These are phyloP conservation scores for Agriopis aurantiaria DNA, from an alignment of 2,888 invertebrate species.

Conservation along the genomic window DNA sequence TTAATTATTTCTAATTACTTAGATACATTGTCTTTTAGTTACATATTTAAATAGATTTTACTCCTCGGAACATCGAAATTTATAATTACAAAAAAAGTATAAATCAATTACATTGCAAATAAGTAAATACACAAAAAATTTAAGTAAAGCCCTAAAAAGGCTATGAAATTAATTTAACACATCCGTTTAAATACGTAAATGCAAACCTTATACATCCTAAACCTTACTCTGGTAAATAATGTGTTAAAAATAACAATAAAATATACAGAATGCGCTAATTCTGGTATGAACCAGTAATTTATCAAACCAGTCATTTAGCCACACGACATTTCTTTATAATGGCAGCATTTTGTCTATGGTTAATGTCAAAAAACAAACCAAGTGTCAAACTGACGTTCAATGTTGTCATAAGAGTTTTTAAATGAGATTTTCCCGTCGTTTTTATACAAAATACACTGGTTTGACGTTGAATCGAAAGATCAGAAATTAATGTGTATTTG, in stretches of 20 bases:
- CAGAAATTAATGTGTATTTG: not conserved
- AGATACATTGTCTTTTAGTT: constrained; percentile 42
- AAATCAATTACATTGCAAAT: constrained; percentile 17
- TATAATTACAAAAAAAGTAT: constrained; percentile 8
- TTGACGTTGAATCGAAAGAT: too few relatives aligned
- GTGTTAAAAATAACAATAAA: constrained; percentile 14
- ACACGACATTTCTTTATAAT: too few relatives aligned
- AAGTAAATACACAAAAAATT: constrained; percentile 12
- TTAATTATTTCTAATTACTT: constrained; percentile 37
- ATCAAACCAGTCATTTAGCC: too few relatives aligned
- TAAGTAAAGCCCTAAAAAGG: constrained; percentile 6
- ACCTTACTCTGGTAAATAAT: constrained; percentile 52
- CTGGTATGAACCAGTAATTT: not conserved
- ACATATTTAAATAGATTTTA: constrained; percentile 38
- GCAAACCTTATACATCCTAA: constrained; percentile 45
- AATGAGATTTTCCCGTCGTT: too few relatives aligned
- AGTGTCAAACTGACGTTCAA: too few relatives aligned
- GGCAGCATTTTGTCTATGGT: too few relatives aligned
- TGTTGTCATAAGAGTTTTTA: too few relatives aligned
- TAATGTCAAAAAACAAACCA: too few relatives aligned
- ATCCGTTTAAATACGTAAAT: constrained; percentile 50
- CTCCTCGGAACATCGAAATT: constrained; percentile 31
- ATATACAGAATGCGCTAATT: constrained; percentile 3
- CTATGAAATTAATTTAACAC: constrained; percentile 38
- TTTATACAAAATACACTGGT: too few relatives aligned